Evolutionary conservation across 2,888 invertebrate species (phyloP), one percentile per base, ranked within the genome.

Genomic region (Prosopocoilus inquinatus): DNA sequence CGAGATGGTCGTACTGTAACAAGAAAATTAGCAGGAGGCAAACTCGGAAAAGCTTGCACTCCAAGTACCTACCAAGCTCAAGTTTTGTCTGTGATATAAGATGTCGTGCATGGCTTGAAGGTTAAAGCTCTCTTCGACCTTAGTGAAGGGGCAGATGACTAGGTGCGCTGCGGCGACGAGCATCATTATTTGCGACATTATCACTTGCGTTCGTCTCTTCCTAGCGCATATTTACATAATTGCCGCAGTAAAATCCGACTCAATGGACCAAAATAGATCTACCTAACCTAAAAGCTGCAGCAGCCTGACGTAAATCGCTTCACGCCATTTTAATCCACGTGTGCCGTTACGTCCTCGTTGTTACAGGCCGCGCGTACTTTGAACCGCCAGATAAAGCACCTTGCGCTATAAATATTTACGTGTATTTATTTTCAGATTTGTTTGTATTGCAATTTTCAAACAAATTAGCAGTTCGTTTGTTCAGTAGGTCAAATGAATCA

Each of bases 71-170:
- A 95, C 96, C 88, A 91, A 82, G 54, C 88, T 82, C 65, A 95
- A 81, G 82, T 94, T 91, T 77, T 84, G 82, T 65, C 89, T 84
- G 75, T 94, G 88, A 78, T 93, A 96, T 46, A 99, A 80, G 70
- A 99, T 84, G 79, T 99, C 99, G 79, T 99, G 99, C 76, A 91
- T 90, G 15, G 99, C 98, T 81, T 99, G 99, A 55, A 97, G 81
- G 80, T 97, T 98, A 77, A 99, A 99, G 79, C 97, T 98, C 81
- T 99, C 99, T 79, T 99, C 99, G 48, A 99, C 99, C 87, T 99
- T 98, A 3, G 96, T 97, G 75, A 90, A 97, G 50, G 98, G 98
- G 72, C 96, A 95, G 67, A 91, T 83, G 60, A 94, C 75, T 55
- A 96, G 79, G 76, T 94, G 92, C 66, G 89, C 84, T 66, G 86